phyloP scores from a whole-genome alignment of 2,888 invertebrate species.

The Terebella lapidaria region DNA sequence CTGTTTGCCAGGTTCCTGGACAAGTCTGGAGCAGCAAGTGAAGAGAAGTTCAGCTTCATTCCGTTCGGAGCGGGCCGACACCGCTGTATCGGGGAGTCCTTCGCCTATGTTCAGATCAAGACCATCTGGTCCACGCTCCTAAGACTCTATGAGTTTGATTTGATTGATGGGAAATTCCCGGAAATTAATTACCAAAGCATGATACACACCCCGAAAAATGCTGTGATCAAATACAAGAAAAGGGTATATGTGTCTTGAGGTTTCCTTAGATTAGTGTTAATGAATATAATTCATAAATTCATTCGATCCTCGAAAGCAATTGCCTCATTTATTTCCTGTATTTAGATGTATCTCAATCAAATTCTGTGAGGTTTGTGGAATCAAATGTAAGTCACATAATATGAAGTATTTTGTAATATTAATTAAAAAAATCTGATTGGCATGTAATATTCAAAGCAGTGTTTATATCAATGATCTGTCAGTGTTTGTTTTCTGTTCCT shows the following conservation, averaged over 20 bases:
- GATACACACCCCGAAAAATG: slow-evolving; percentile 42
- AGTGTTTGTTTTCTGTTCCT: too few relatives aligned
- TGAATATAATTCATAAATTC: too few relatives aligned
- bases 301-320: too few relatives aligned
- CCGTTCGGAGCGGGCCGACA: slow-evolving; percentile 45
- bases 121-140: slow-evolving; percentile 36
- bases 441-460: too few relatives aligned
- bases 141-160: slow-evolving; percentile 32
- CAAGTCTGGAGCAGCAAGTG: slow-evolving; percentile 27
- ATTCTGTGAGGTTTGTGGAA: too few relatives aligned
- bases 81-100: slow-evolving; percentile 43
- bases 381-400: too few relatives aligned
- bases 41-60: slow-evolving; percentile 40
- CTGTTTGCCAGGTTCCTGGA: slow-evolving; percentile 29
- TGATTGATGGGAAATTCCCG: slow-evolving; percentile 36
- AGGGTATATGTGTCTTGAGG: background rate
- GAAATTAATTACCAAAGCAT: slow-evolving; percentile 36
- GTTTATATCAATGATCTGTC: too few relatives aligned
- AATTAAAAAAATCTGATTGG: too few relatives aligned
- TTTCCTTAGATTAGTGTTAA: too few relatives aligned
- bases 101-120: slow-evolving; percentile 46
- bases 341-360: too few relatives aligned
- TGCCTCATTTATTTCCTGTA: too few relatives aligned
- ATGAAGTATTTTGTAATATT: too few relatives aligned
- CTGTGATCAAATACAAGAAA: slow-evolving; percentile 30